A percentile compares a stretch with the other conserved stretches of the same genome.
Evolutionary conservation across 2,113 vertebrate species (phyloP).

Genomic region (Dolichallabes microphthalmus): DNA sequence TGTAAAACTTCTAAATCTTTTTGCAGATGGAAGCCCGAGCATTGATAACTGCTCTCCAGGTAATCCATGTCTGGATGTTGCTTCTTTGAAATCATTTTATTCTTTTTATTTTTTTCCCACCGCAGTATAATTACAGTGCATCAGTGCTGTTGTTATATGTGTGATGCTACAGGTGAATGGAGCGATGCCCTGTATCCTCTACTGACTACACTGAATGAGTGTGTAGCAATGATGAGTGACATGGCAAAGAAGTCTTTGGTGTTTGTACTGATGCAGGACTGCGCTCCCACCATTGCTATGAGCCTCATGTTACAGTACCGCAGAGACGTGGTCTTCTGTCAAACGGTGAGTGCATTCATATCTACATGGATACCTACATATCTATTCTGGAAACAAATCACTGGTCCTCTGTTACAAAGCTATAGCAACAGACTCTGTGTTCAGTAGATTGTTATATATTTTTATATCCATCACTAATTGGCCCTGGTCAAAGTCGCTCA

Average conservation of each 20-base stretch:
- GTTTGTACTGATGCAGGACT: slow-evolving; percentile 97
- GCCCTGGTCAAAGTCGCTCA: no score
- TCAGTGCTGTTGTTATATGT: not conserved
- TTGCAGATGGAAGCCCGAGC: slow-evolving; percentile 82
- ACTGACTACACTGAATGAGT: slow-evolving; percentile 91
- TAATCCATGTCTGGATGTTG: slow-evolving; percentile 64
- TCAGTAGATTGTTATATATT: not conserved
- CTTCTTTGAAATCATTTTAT: not conserved
- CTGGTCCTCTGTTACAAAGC: not conserved
- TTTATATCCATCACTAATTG: no score
- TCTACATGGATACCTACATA: not conserved
- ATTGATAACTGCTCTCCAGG: slow-evolving; percentile 86
- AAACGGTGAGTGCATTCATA: slow-evolving; percentile 80
- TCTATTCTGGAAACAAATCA: not conserved
- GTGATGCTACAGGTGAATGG: slow-evolving; percentile 83
- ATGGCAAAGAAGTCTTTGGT: slow-evolving; percentile 98
- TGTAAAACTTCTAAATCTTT: slow-evolving; percentile 58
- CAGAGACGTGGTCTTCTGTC: slow-evolving; percentile 97
- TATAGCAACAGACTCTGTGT: not conserved
- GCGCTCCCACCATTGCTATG: slow-evolving; percentile 89
- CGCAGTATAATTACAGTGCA: not conserved
- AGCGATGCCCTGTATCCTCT: slow-evolving; percentile 92
- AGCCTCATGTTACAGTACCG: slow-evolving; percentile 92
- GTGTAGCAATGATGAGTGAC: slow-evolving; percentile 95
- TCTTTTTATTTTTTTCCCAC: not conserved